Conservation (phyloP, 2,797 vertebrate species). For the Semotilus atromaculatus region DNA sequence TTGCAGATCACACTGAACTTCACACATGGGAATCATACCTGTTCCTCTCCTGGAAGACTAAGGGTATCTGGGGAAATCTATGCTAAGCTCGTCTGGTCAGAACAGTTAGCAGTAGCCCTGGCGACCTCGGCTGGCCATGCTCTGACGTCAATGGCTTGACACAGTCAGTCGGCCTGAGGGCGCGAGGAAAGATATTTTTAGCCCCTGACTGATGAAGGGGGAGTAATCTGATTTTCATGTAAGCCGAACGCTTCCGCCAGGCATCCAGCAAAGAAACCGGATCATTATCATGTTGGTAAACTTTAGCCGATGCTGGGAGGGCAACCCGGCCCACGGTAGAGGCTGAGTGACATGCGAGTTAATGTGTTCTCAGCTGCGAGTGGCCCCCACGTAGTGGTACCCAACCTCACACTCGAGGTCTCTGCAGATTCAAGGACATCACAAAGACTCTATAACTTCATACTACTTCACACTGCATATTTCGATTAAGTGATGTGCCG, state of each 20-base stretch:
- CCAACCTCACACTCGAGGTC: slow-evolving; percentile 22
- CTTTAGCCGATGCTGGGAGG: slow-evolving; percentile 27
- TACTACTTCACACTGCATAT: background rate
- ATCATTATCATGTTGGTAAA: slow-evolving; percentile 49
- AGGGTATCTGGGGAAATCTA: slow-evolving; percentile 26
- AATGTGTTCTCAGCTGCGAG: slow-evolving; percentile 18
- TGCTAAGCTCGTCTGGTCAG: slow-evolving; percentile 49
- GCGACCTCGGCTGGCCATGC: slow-evolving; percentile 7
- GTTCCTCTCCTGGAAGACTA: slow-evolving; percentile 13
- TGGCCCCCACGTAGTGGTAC: background rate
- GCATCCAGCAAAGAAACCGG: slow-evolving; percentile 29
- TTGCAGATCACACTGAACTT: background rate
- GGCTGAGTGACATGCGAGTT: slow-evolving; percentile 35
- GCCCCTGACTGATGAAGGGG: slow-evolving; percentile 34
- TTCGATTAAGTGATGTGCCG: background rate
- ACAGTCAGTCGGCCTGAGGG: slow-evolving; percentile 24
- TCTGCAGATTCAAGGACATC: slow-evolving; percentile 23
- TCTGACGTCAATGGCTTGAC: slow-evolving; percentile 55
- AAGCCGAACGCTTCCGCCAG: slow-evolving; percentile 54
- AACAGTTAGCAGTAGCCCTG: background rate
- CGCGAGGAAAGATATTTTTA: slow-evolving; percentile 44
- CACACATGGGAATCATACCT: background rate
- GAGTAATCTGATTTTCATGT: slow-evolving; percentile 57
- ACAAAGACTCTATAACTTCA: background rate
- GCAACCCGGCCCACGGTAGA: background rate